Base-by-base conservation (phyloP, 2,888 invertebrate species). In the Invenusta paracnida region DNA sequence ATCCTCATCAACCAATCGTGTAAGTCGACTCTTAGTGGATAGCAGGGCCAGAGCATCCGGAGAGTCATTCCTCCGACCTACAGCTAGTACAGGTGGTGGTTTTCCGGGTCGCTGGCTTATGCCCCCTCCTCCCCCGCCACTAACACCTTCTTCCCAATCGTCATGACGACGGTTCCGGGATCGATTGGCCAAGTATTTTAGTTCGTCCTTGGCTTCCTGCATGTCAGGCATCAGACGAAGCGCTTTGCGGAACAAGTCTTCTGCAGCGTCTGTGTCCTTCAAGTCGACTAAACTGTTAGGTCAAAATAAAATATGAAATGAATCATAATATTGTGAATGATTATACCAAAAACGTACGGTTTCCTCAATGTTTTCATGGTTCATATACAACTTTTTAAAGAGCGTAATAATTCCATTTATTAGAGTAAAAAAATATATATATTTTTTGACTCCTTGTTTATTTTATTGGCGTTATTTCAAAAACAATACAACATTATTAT, bases 201-300 rank as follows among this genome's bases (percentile, higher is more conserved):
- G 82, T 23, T 29, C 82, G 29, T 88, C 88, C 81, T 87, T 88
- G 28, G 89, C 89, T 27, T 89, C 89, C 23, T 87, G 67, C 23
- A 88, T 88, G 67, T 88, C 86, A 0, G 89, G 89, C 67, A 88
- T 86, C 1, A 89, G 82, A 5, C 86, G 85, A 29, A 89, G 81
- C n/a, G 89, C 89, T 84, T 87, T 85, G 81, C 87, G 86, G 83
- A 89, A 88, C 28, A 88, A 88, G 1, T 87, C 84, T 86, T 88
- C 88, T 2, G 89, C 89, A 48, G 88, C 88, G 2, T 86, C 84
- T 85, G 86, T 88, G 2, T 88, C 87, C 13, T 87, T 87, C 48
- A 85, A 82, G 66, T 89, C 88, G 83, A 88, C 88, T 82, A 87
- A 87, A 11, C 88, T 89, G 28, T n/a, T 31, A 82, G 30, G 48